Evolutionary conservation across 2,888 invertebrate genomes (phyloP).

Genomic region (Ophion obscuratus): DNA sequence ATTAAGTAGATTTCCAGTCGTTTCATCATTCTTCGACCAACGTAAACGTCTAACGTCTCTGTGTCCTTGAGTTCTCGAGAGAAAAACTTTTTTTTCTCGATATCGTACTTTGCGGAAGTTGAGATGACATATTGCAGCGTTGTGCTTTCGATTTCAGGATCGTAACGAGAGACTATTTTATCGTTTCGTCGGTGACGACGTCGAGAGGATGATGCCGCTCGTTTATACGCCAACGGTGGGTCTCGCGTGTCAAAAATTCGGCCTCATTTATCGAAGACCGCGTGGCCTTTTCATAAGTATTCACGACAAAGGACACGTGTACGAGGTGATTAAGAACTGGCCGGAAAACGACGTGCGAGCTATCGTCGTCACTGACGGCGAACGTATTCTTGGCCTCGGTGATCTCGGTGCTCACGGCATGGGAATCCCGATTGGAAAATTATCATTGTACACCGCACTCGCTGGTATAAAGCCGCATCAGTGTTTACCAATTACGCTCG

Average conservation of each 20-base stretch:
- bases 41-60: not conserved
- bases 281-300: constrained; percentile 98
- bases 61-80: not conserved
- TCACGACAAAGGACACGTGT: constrained; percentile 97
- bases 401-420: constrained; percentile 99
- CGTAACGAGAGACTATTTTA: constrained; percentile 98
- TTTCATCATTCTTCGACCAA: too few relatives aligned
- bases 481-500: constrained; percentile 96
- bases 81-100: not conserved
- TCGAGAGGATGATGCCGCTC: constrained; percentile 97
- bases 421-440: constrained; percentile 99
- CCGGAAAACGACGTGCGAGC: constrained; percentile 94
- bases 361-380: constrained; percentile 98
- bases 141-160: constrained; percentile 86
- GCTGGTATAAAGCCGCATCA: constrained; percentile 98
- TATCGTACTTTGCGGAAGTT: not conserved
- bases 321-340: constrained; percentile 97
- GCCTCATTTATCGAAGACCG: constrained; percentile 95
- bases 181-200: constrained; percentile 93
- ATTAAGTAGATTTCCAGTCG: too few relatives aligned
- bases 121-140: not conserved
- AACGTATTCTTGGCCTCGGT: constrained; percentile 98
- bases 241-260: constrained; percentile 98
- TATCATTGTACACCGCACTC: constrained; percentile 98
- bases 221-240: constrained; percentile 99